Evolutionary conservation across 2,797 vertebrate species (phyloP), one percentile per base, ranked within the genome.

Genomic region (Takifugu ocellatus): DNA sequence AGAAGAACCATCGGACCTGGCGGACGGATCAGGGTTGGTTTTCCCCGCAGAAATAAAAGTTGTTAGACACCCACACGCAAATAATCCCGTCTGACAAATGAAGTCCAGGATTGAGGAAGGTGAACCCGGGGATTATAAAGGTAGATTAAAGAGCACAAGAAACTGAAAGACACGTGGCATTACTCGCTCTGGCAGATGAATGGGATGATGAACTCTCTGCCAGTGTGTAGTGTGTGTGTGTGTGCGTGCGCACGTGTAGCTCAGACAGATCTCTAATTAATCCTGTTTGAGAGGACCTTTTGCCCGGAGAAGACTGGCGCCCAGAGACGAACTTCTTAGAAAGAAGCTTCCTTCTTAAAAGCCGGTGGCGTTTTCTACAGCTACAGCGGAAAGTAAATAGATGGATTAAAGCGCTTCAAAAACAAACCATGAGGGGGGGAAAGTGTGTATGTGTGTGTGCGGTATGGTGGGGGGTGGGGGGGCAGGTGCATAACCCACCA

Each of bases 191-290:
- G 36, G 54, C 24, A 26, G 68, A 72, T 31, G 17, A 72, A 70
- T 54, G 52, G 46, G 68, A 70, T 67, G 64, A 68, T 64, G 54
- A 74, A 62, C 48, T 67, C 2, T 49, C 7, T 58, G 36, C 21
- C 21, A 54, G 33, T 59, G 53, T 51, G 16, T 54, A 27, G 51
- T 61, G 50, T 55, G 57, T 51, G 51, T 50, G 50, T 57, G 58
- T 53, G 52, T 50, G 54, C 26, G 48, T 33, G 44, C 27, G 29
- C 17, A 49, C 39, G 54, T 47, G 29, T 56, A 71, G 60, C 68
- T 74, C 73, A 84, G 79, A 84, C 80, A 27, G 63, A 57, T 64
- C 63, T 64, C 81, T 80, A 83, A 85, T 87, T 81, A 85, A 84
- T 87, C 81, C 82, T 59, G 70, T 83, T 84, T 74, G 63, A 72